Evolutionary conservation across 2,888 invertebrate species (phyloP).

Genomic region (Diogma glabrata): DNA sequence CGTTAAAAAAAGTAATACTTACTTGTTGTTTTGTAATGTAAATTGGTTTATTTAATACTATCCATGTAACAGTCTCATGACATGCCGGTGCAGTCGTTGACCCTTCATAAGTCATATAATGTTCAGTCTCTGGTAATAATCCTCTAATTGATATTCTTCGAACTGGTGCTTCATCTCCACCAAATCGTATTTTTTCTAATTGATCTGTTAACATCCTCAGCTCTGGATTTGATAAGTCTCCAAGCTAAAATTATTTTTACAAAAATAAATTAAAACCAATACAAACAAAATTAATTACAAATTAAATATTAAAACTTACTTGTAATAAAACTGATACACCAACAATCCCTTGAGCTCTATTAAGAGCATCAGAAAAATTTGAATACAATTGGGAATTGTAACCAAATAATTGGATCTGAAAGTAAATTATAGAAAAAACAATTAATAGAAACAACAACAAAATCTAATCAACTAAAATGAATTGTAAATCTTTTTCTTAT

Average conservation of each 20-base stretch:
- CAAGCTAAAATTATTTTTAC: conserved; percentile 49
- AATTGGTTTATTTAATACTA: conserved; percentile 95
- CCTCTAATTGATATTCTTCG: conserved; percentile 77
- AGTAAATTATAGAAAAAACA: conserved; percentile 29
- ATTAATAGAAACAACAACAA: too few species aligned
- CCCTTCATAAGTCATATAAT: conserved; percentile 98
- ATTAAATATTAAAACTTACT: conserved; percentile 43
- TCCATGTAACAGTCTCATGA: conserved; percentile 97
- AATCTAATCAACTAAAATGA: too few species aligned
- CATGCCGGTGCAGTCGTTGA: conserved; percentile 95
- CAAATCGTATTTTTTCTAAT: conserved; percentile 81
- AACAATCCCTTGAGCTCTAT: conserved; percentile 89
- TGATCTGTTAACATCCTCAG: conserved; percentile 84
- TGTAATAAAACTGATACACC: conserved; percentile 89
- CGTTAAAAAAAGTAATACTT: too few species aligned
- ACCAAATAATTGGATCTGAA: conserved; percentile 95
- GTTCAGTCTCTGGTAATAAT: conserved; percentile 82
- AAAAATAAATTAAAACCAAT: not conserved
- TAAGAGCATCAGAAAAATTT: conserved; percentile 90
- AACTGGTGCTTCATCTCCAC: conserved; percentile 77
- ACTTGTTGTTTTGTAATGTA: conserved; percentile 97
- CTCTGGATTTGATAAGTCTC: conserved; percentile 84
- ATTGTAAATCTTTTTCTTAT: too few species aligned
- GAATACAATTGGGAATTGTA: conserved; percentile 96
- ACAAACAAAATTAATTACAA: conserved; percentile 1